Conservation (phyloP, 53 echinoderm and acorn worm species). For the Actinopyga echinites region DNA sequence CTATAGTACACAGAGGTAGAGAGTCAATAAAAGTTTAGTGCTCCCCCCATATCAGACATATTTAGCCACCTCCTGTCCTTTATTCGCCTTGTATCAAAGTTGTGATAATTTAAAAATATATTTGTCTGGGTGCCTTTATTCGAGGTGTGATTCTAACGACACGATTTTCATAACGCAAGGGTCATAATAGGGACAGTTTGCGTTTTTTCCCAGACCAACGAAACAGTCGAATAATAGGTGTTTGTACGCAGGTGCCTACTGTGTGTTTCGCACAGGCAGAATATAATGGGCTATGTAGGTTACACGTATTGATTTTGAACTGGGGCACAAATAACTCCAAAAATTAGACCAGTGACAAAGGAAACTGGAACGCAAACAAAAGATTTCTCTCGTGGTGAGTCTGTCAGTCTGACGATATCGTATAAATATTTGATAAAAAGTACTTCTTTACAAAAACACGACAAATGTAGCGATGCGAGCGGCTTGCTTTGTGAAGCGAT, state of each 20-base stretch:
- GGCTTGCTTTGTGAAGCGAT: neutral
- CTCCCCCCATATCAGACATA: neutral
- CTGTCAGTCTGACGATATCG: conserved; percentile 26
- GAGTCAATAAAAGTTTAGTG: no score
- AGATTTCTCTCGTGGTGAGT: neutral
- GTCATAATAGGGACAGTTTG: conserved; percentile 24
- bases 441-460: conserved; percentile 1
- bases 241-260: conserved; percentile 35
- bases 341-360: conserved; percentile 10
- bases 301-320: conserved; percentile 31
- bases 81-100: conserved; percentile 23
- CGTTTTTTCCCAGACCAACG: conserved; percentile 23
- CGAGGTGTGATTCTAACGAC: neutral
- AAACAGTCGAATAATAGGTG: conserved; percentile 8
- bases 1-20: no score
- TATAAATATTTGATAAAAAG: conserved; percentile 2
- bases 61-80: neutral
- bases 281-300: conserved; percentile 38
- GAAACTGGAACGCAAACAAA: conserved; percentile 30
- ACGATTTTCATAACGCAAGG: conserved; percentile 32
- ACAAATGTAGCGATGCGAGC: conserved; percentile 18
- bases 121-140: conserved; percentile 14
- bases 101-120: conserved; percentile 35
- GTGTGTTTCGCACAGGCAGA: neutral
- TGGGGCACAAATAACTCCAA: conserved; percentile 17